Conservation (phyloP, 2,888 invertebrate species). For the Plutella xylostella region DNA sequence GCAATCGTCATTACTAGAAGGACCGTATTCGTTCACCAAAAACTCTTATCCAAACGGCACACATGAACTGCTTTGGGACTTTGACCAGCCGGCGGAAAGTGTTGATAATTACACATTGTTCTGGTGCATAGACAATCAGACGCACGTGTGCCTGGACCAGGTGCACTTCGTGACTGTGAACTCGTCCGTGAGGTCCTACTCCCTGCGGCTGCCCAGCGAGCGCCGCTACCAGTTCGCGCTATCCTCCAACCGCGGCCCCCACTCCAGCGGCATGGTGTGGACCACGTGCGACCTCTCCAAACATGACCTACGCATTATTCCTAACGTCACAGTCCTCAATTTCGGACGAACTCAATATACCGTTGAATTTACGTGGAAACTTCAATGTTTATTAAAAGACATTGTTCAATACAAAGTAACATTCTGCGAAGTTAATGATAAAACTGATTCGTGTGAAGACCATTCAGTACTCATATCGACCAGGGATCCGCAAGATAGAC, state of each 20-base stretch:
- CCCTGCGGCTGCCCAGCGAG: conserved; percentile 70
- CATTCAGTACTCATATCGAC: neutral
- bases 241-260: conserved; percentile 76
- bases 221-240: conserved; percentile 82
- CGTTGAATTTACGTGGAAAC: neutral
- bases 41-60: conserved; percentile 77
- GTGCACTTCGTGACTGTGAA: conserved; percentile 52
- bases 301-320: conserved; percentile 23
- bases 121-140: conserved; percentile 73
- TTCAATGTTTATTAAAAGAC: neutral
- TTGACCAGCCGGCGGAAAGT: conserved; percentile 49
- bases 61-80: conserved; percentile 81
- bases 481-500: neutral
- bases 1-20: conserved; percentile 45
- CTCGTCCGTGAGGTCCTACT: conserved; percentile 53
- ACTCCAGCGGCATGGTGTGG: conserved; percentile 89
- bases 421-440: neutral
- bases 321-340: neutral
- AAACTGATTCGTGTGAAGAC: neutral
- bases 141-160: conserved; percentile 65
- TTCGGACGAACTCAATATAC: neutral
- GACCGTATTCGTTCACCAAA: conserved; percentile 75
- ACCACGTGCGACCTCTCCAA: conserved; percentile 74
- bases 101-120: conserved; percentile 82
- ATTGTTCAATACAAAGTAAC: neutral